Evolutionary conservation across 2,113 vertebrate genomes (phyloP), one percentile per base, ranked within the genome.

Genomic region (Pedionomus torquatus): DNA sequence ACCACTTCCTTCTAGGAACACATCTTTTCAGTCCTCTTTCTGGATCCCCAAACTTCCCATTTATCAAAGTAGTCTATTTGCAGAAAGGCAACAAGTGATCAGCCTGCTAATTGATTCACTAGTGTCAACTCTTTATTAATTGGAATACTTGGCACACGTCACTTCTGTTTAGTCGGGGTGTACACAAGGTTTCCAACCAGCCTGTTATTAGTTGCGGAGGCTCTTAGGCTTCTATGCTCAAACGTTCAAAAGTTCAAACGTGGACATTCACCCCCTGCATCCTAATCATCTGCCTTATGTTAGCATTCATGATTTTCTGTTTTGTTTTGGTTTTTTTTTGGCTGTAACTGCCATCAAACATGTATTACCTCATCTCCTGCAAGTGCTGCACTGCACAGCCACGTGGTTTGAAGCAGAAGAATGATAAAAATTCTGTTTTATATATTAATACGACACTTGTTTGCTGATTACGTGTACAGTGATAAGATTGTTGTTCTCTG

Each of bases 241-340:
- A 19, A 21, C 60, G 89, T 88, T 95, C 87, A 91, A 55, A 90
- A 95, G 90, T 89, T 94, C 65, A 93, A 19, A 89, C 51, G 24
- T 90, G 83, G 64, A 83, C 16, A 35, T 61, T 66, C 64, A 61
- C 57, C 21, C 18, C 28, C 11, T 30, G 25, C 63, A 80, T 57
- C 76, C 54, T 80, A 90, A 37, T 86, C 92, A 86, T 68, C 70
- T 91, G 25, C 11, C 13, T 65, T 17, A 28, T 65, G 71, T 85
- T 86, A 68, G 9, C 23, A 80, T 64, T 89, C 65, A 43, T 20
- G 16, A 30, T 49, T 66, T 23, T n/a, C 51, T 6, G n/a, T 66
- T 13, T 49, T 13, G 9, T 7, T 65, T 65, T n/a, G 4, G 39
- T 26, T 2, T 15, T 51, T 64, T 33, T 84, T 90, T 77, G 12